Evolutionary conservation across 2,113 vertebrate species (phyloP).

Genomic region (Oryzias celebensis): DNA sequence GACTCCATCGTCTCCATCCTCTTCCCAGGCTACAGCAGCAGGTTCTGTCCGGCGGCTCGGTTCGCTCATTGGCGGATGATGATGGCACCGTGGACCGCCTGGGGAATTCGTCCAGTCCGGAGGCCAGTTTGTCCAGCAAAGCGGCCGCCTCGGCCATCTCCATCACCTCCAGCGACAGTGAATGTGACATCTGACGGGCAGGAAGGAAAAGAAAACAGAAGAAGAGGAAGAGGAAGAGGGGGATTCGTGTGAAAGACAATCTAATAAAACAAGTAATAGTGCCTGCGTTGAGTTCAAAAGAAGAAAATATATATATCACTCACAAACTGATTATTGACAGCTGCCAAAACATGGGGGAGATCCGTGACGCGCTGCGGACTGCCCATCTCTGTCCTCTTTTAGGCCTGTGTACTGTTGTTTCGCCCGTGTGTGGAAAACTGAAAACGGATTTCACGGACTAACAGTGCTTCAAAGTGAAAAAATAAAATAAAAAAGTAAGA

Average conservation of each 20-base stretch:
- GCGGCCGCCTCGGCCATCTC: conserved; percentile 97
- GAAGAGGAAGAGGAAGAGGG: conserved; percentile 37
- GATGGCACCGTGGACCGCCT: conserved; percentile 86
- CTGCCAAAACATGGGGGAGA: conserved; percentile 69
- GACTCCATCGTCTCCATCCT: conserved; percentile 10
- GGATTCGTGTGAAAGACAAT: conserved; percentile 76
- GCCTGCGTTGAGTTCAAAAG: conserved; percentile 73
- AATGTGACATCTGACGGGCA: conserved; percentile 93
- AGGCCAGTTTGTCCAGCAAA: conserved; percentile 94
- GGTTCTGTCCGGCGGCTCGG: conserved; percentile 89
- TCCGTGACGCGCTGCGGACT: conserved; percentile 57
- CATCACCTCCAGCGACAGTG: conserved; percentile 99
- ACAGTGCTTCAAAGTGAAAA: conserved; percentile 67
- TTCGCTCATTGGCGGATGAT: conserved; percentile 85
- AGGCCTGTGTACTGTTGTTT: conserved; percentile 62
- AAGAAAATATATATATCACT: conserved; percentile 12
- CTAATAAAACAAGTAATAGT: conserved; percentile 76
- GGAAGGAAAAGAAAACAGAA: conserved; percentile 25
- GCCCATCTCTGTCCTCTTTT: conserved; percentile 58
- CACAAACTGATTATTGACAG: conserved; percentile 55
- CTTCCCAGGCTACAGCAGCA: conserved; percentile 93
- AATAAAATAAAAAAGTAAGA: conserved; percentile 15
- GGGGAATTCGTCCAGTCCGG: conserved; percentile 89
- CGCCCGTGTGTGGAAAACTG: conserved; percentile 63
- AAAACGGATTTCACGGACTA: conserved; percentile 65